These are phyloP conservation scores for Arctopsyche grandis DNA, from an alignment of 1,140 invertebrate genomes.

Conservation along the genomic window DNA sequence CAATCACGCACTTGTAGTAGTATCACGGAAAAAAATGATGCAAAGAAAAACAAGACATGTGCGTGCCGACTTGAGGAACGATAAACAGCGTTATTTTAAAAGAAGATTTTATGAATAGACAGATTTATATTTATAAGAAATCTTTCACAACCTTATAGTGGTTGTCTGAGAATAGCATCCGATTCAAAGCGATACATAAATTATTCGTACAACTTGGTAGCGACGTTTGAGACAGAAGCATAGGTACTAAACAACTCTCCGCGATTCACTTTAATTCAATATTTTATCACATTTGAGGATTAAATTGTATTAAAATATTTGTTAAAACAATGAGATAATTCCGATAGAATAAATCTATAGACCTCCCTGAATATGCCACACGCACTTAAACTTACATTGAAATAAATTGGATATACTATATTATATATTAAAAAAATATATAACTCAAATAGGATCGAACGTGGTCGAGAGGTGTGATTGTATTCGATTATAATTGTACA, in stretches of 20 bases:
- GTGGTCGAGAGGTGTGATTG: background rate
- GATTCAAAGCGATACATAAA: constrained; percentile 45
- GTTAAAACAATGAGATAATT: constrained; percentile 9
- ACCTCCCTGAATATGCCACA: background rate
- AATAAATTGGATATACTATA: background rate
- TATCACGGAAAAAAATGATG: background rate
- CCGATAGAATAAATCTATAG: background rate
- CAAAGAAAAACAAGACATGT: background rate
- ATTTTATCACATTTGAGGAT: background rate
- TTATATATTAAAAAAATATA: background rate
- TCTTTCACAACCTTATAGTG: too few relatives aligned
- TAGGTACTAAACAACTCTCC: constrained; percentile 38
- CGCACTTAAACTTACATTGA: background rate
- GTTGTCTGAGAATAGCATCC: constrained; percentile 10
- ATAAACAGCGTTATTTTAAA: too few relatives aligned
- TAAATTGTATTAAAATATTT: background rate
- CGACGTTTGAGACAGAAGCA: constrained; percentile 26
- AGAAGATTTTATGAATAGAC: too few relatives aligned
- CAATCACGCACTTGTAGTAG: constrained; percentile 10
- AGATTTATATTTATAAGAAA: too few relatives aligned
- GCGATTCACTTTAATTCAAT: background rate
- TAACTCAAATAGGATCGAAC: background rate
- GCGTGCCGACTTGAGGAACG: background rate
- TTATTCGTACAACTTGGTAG: constrained; percentile 46
- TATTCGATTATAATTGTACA: constrained; percentile 8